These are phyloP conservation scores for Gymnocephalus cernua DNA, from an alignment of 2,113 vertebrate species.

Conservation along the genomic window DNA sequence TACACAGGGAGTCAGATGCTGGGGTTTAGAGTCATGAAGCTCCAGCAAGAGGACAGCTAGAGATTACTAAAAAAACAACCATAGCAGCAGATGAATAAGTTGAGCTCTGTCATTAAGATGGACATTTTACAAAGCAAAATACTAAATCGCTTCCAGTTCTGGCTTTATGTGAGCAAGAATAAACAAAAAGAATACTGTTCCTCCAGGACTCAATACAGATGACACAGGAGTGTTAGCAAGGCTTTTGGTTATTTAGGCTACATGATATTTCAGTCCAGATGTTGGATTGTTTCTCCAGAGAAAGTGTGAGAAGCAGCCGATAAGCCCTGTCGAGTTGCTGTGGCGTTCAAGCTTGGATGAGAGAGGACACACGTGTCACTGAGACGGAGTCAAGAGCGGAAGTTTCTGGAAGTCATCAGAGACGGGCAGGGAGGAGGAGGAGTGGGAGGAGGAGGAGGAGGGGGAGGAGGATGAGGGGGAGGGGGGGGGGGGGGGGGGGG, in stretches of 20 bases:
- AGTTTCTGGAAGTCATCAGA: slow-evolving; percentile 77
- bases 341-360: slow-evolving; percentile 5
- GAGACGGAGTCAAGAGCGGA: slow-evolving; percentile 52
- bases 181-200: not conserved
- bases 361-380: slow-evolving; percentile 63
- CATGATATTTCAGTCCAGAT: slow-evolving; percentile 19
- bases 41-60: slow-evolving; percentile 5
- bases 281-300: slow-evolving; percentile 6
- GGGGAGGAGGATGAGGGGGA: slow-evolving; percentile 14
- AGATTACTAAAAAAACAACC: not conserved
- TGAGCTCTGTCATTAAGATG: not conserved
- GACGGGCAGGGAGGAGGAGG: not conserved
- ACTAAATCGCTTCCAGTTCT: not conserved
- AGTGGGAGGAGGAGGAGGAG: not conserved
- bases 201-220: not conserved
- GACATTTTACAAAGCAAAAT: not conserved
- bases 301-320: slow-evolving; percentile 4
- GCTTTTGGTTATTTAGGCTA: not conserved
- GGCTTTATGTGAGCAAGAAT: not conserved
- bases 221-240: not conserved
- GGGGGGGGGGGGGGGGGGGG: not conserved
- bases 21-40: slow-evolving; percentile 17
- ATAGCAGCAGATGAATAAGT: not conserved
- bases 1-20: slow-evolving; percentile 54
- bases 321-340: slow-evolving; percentile 1